Evolutionary conservation across 2,888 invertebrate genomes (phyloP).

Genomic region (Reticulitermes lucifugus): DNA sequence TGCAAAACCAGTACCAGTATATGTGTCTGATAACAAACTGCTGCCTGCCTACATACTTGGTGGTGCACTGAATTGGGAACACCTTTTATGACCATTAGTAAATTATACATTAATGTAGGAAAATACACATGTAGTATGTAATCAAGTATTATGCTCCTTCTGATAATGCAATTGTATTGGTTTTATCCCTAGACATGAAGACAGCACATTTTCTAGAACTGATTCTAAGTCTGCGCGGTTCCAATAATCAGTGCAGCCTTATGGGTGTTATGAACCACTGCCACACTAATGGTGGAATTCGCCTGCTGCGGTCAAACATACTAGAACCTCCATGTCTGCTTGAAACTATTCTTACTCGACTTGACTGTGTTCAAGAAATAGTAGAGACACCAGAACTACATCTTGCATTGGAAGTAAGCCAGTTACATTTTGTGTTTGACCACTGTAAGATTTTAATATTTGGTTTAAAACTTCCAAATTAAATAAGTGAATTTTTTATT

Average conservation of each 20-base stretch:
- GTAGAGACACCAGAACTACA: conserved; percentile 75
- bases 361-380: conserved; percentile 83
- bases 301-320: conserved; percentile 83
- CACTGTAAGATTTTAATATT: neutral
- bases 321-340: conserved; percentile 81
- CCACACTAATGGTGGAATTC: conserved; percentile 78
- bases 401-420: conserved; percentile 71
- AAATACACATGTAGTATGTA: no score
- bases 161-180: no score
- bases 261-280: conserved; percentile 77
- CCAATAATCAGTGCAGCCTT: conserved; percentile 66
- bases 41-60: no score
- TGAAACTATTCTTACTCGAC: conserved; percentile 74
- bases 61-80: no score
- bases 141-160: no score
- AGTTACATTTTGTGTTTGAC: neutral
- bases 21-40: no score
- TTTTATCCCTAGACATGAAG: conserved; percentile 74
- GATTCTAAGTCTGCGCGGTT: conserved; percentile 67
- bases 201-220: conserved; percentile 83
- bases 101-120: no score
- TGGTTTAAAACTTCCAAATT: neutral
- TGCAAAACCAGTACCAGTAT: no score
- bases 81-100: no score
- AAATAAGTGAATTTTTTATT: no score